phyloP scores from a whole-genome alignment of 1,140 invertebrate species.

The Sitophilus oryzae region DNA sequence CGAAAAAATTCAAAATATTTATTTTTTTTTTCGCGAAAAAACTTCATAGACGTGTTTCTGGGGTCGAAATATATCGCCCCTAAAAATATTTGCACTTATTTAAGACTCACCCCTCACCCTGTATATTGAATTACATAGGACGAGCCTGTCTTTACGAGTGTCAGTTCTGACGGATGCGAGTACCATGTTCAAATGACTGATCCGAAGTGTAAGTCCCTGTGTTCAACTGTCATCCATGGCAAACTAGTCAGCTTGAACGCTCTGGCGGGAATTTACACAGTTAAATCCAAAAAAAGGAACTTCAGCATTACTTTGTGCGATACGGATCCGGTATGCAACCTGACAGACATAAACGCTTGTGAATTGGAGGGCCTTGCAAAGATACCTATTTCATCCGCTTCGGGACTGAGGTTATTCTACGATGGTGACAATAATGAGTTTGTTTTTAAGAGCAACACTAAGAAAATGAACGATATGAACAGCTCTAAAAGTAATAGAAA shows the following conservation, averaged over 20 bases:
- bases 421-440: slow-evolving; percentile 4
- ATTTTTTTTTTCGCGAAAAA: too few relatives aligned
- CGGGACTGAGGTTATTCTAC: neutral
- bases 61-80: too few relatives aligned
- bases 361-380: neutral
- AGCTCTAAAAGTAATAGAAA: too few relatives aligned
- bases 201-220: neutral
- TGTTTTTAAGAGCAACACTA: neutral
- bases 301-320: slow-evolving; percentile 8
- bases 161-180: neutral
- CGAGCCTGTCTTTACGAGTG: neutral
- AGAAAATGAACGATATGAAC: too few relatives aligned
- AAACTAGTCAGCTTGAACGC: slow-evolving; percentile 5
- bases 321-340: neutral
- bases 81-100: too few relatives aligned
- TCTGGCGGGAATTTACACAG: neutral
- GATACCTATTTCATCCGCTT: slow-evolving; percentile 1
- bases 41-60: too few relatives aligned
- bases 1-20: too few relatives aligned
- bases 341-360: slow-evolving; percentile 6
- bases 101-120: too few relatives aligned
- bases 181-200: neutral
- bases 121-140: too few relatives aligned
- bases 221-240: neutral
- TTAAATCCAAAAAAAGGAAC: slow-evolving; percentile 1